Conservation (phyloP, 2,888 invertebrate genomes). For the Ptilodon capucinus region DNA sequence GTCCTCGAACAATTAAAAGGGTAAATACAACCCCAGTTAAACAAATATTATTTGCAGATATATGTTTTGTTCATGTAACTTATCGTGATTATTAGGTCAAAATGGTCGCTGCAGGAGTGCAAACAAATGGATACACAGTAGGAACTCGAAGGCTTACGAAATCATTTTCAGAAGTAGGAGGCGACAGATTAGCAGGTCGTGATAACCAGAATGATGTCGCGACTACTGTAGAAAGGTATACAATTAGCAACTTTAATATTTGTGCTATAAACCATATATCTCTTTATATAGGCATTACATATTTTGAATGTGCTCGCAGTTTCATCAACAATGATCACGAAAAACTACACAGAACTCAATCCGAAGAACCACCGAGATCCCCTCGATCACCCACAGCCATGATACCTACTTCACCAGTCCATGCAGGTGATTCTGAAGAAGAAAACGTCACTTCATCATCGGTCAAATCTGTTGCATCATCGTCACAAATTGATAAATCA, state of each 20-base stretch:
- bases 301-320: constrained; percentile 39
- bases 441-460: constrained; percentile 68
- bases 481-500: constrained; percentile 71
- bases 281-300: no score
- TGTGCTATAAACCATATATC: background rate
- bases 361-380: constrained; percentile 92
- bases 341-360: constrained; percentile 90
- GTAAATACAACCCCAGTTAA: constrained; percentile 64
- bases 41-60: background rate
- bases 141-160: constrained; percentile 88
- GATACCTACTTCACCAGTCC: constrained; percentile 73
- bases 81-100: constrained; percentile 82
- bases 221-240: constrained; percentile 65
- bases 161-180: constrained; percentile 90
- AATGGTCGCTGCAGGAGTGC: constrained; percentile 95
- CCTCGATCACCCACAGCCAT: constrained; percentile 83
- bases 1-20: constrained; percentile 92
- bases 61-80: background rate
- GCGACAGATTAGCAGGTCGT: constrained; percentile 60
- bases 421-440: constrained; percentile 71
- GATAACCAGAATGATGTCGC: constrained; percentile 58
- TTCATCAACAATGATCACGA: constrained; percentile 85
- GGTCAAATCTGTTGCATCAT: constrained; percentile 67
- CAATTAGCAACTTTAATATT: background rate
- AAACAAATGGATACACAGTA: constrained; percentile 90